These are phyloP conservation scores for Bugula neritina DNA, from an alignment of 2,888 invertebrate genomes.

Conservation along the genomic window DNA sequence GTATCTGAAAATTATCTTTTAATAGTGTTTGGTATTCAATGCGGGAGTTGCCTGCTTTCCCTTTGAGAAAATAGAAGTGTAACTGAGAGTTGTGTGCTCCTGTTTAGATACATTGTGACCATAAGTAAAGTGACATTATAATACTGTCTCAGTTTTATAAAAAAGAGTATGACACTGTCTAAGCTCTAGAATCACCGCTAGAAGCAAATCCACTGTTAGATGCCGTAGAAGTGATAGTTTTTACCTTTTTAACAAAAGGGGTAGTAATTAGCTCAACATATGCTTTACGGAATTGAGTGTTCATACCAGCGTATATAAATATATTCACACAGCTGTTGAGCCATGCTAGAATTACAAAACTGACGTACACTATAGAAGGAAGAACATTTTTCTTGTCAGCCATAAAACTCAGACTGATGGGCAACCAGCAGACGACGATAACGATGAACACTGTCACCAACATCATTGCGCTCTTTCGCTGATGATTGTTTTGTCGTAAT, in stretches of 20 bases:
- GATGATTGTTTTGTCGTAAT: slow-evolving; percentile 15
- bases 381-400: not conserved
- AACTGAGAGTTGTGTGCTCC: too few relatives aligned
- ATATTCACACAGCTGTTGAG: slow-evolving; percentile 21
- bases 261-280: not conserved
- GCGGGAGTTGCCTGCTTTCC: too few relatives aligned
- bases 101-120: too few relatives aligned
- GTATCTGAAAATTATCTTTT: too few relatives aligned
- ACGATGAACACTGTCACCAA: slow-evolving; percentile 12
- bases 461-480: slow-evolving; percentile 19
- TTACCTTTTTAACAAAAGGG: not conserved
- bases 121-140: too few relatives aligned
- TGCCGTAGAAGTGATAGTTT: not conserved
- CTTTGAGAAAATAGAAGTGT: too few relatives aligned
- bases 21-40: too few relatives aligned
- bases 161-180: too few relatives aligned
- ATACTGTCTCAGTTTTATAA: too few relatives aligned
- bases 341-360: slow-evolving; percentile 20
- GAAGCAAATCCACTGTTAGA: not conserved
- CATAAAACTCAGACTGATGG: slow-evolving; percentile 21
- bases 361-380: slow-evolving; percentile 18
- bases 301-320: slow-evolving; percentile 21
- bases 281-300: not conserved
- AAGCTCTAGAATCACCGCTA: not conserved
- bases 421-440: slow-evolving; percentile 19